Evolutionary conservation across 2,797 vertebrate genomes (phyloP).

Genomic region (Gallinago nigripennis): DNA sequence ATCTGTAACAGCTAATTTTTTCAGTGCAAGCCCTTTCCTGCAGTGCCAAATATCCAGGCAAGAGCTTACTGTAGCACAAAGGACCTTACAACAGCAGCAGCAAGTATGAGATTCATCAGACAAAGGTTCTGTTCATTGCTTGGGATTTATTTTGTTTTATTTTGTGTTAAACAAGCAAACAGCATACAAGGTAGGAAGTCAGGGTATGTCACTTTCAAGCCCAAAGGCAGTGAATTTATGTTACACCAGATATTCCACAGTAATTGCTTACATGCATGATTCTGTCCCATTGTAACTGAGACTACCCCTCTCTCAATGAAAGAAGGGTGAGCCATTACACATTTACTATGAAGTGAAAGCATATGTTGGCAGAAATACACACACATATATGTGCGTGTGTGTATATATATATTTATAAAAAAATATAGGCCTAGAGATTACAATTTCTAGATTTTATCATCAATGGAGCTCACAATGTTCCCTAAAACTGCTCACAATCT

Average conservation of each 20-base stretch:
- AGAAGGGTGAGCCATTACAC: background rate
- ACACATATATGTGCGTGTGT: fast-evolving
- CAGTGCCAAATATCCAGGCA: background rate
- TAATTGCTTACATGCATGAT: background rate
- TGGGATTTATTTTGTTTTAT: background rate
- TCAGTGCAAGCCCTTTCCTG: background rate
- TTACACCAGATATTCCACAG: background rate
- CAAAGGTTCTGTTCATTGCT: slow-evolving; percentile 30
- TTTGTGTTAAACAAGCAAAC: background rate
- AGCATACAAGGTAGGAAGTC: background rate
- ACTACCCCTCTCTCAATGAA: background rate
- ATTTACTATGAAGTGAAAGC: slow-evolving; percentile 3
- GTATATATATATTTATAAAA: background rate
- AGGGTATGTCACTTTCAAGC: background rate
- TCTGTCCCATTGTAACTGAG: background rate
- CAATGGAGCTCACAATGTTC: background rate
- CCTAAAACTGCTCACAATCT: background rate
- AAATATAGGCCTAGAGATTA: background rate
- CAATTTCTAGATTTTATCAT: background rate
- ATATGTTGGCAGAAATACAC: background rate
- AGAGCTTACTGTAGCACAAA: slow-evolving; percentile 23
- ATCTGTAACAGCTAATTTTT: background rate
- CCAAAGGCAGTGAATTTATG: slow-evolving; percentile 26
- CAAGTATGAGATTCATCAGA: background rate
- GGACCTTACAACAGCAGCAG: background rate